Base-by-base conservation (phyloP, 2,888 invertebrate species). In the Cetonia aurata region DNA sequence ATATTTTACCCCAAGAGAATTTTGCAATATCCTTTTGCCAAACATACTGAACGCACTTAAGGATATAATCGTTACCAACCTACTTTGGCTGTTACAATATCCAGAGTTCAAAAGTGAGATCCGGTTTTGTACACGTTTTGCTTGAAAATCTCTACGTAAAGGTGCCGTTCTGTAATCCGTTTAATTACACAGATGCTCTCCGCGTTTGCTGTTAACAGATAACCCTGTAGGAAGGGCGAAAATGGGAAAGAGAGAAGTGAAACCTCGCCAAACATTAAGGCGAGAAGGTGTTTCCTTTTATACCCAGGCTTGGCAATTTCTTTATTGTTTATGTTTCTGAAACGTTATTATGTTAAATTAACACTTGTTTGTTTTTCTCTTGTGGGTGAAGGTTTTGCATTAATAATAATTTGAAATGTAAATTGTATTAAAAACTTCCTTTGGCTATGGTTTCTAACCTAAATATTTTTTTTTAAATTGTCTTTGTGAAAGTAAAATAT, bases 181-280 rank as follows among this genome's bases (percentile, higher is more conserved):
- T 56, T 56, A 56, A 56, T 56, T 41, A 56, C 56, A 37, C 41
- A 13, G 31, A 41, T 41, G 37, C 10, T 13, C 15, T 41, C 13
- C 9, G 8, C 56, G 13, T 15, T 41, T 37, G n/a, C 31, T 33
- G 31, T 10, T 6, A 25, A 17, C 41, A 56, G 56, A 56, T 56
- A 56, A 56, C 41, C 37, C 41, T 37, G 37, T 13, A 41, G 4
- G 10, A 15, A 41, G 15, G 37, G 25, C 17, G 15, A 42, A 15
- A 25, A 15, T 41, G 13, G 56, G 56, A 56, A 56, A 25, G 25
- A 25, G 25, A 25, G 25, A 25, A 25, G 25, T 56, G 37, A 9
- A 41, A 56, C 37, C 25, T 25, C 56, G 56, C 41, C 41, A 56
- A 56, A 56, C 15, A 56, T 56, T 56, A 33, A 37, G 37, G 56